These are phyloP conservation scores for Tipula vernalis DNA, from an alignment of 2,888 invertebrate genomes.

Conservation along the genomic window DNA sequence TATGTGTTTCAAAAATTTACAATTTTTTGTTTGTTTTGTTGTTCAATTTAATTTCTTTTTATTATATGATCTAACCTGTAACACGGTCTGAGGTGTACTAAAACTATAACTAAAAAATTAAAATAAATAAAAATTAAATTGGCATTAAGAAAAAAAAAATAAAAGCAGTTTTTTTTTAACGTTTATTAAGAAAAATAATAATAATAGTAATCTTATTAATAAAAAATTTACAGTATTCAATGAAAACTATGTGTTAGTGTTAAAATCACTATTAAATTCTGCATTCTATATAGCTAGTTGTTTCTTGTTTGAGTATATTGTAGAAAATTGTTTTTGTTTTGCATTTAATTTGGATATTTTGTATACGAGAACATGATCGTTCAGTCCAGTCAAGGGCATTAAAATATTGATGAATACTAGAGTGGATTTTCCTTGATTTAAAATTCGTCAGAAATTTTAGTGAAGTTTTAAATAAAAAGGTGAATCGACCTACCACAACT, in stretches of 20 bases:
- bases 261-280: background rate
- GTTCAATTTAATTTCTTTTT: background rate
- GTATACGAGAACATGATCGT: background rate
- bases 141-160: slow-evolving; percentile 9
- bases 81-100: slow-evolving; percentile 11
- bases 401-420: background rate
- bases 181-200: background rate
- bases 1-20: background rate
- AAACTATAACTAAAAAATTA: slow-evolving; percentile 5
- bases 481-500: background rate
- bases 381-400: background rate
- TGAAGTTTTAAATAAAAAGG: background rate
- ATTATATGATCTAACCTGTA: slow-evolving; percentile 6
- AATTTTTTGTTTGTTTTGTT: background rate
- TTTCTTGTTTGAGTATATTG: background rate
- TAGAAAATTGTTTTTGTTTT: background rate
- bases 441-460: background rate
- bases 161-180: slow-evolving; percentile 9
- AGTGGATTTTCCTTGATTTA: background rate
- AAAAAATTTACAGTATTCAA: background rate
- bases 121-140: slow-evolving; percentile 5
- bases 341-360: background rate
- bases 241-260: background rate
- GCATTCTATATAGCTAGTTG: background rate
- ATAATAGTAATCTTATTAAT: background rate